Percentiles rank a stretch among this genome's conserved stretches.
These are phyloP conservation scores for Meda fulgida DNA, from an alignment of 2,797 vertebrate genomes.

Conservation along the genomic window DNA sequence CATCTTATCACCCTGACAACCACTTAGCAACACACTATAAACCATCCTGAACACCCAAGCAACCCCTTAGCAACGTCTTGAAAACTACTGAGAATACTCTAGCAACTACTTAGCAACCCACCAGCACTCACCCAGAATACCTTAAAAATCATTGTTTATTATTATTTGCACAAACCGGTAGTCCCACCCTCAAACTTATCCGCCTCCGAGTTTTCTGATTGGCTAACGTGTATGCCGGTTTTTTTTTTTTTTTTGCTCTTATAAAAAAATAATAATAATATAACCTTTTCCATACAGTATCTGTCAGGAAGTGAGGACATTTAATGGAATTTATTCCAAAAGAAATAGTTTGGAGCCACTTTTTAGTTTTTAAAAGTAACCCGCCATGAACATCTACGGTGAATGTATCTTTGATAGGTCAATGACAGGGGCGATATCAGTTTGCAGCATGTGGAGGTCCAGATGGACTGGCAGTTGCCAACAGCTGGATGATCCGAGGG, in stretches of 20 bases:
- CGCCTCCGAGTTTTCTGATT: neutral
- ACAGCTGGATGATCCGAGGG: constrained; percentile 3
- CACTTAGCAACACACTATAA: neutral
- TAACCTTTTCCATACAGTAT: neutral
- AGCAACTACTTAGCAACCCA: neutral
- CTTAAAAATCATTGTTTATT: neutral
- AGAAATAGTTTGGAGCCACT: neutral
- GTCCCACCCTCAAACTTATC: neutral
- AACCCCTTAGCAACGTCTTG: neutral
- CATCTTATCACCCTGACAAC: neutral
- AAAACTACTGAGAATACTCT: neutral
- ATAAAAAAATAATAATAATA: too few species aligned
- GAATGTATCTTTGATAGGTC: neutral
- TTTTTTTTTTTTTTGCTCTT: neutral
- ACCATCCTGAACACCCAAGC: too few species aligned
- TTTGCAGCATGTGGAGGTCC: neutral
- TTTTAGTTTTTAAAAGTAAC: neutral
- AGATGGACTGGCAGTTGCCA: constrained; percentile 6
- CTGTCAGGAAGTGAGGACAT: neutral
- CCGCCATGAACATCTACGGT: neutral
- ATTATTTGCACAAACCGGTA: neutral
- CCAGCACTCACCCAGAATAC: neutral
- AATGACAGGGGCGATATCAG: neutral
- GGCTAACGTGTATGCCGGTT: neutral
- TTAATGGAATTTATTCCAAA: neutral